Base-by-base conservation (phyloP, 2,797 vertebrate species). In the Nannoperca obscura region DNA sequence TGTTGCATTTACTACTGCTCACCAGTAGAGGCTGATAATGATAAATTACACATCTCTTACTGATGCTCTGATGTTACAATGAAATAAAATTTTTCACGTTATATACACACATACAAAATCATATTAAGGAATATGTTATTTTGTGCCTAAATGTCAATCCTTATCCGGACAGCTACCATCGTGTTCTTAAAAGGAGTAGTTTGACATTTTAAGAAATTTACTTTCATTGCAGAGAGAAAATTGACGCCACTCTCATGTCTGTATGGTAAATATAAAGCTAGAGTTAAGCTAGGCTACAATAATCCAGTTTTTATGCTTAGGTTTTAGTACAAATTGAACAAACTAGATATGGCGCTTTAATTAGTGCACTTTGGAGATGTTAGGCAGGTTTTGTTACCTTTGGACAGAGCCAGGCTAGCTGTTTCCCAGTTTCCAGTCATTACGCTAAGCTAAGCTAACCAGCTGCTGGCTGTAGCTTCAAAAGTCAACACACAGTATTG, bases 1-100 rank as follows among this genome's bases (percentile, higher is more conserved):
- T 65, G n/a, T 3, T 76, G 68, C 36, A 74, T 19, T 81, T 68
- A 17, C 76, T 40, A 3, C 34, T 65, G 12, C 15, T 76, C 55
- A 52, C 76, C 82, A 73, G 32, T 38, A 70, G 71, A 72, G 71
- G 74, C 52, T 11, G 69, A 74, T 13, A 19, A 55, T 47, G 4
- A 44, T 13, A 42, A 6, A 44, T 49, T 34, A 50, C 12, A 62
- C n/a, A 24, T 65, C 20, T 20, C 2, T 42, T 38, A 55, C 17
- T 0, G 36, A 73, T 62, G 49, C 66, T 64, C 17, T 22, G 19
- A 63, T 54, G 52, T 50, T 11, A 52, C n/a, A 14, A 52, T 40
- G 9, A 60, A 70, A 53, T 3, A 8, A 49, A 3, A 65, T 20
- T 27, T 74, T 36, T 14, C 2, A 40, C 34, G 4, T 50, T 53